These are phyloP conservation scores for Bovichtus variegatus DNA, from an alignment of 2,797 vertebrate species.

Conservation along the genomic window DNA sequence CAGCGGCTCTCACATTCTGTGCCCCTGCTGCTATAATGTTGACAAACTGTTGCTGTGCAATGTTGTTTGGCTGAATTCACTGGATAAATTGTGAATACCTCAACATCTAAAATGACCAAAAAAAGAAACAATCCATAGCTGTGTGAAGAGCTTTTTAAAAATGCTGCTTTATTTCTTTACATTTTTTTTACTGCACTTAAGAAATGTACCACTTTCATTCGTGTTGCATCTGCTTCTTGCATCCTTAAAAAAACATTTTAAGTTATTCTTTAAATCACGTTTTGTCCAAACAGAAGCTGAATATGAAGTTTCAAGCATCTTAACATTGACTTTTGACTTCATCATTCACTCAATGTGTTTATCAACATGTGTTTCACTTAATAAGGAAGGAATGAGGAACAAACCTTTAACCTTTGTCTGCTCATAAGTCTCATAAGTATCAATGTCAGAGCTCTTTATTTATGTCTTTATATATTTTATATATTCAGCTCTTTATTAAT, in stretches of 20 bases:
- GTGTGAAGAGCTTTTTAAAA: slow-evolving; percentile 1
- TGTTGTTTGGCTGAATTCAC: neutral
- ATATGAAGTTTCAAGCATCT: neutral
- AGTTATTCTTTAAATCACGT: no score
- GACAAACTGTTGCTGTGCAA: neutral
- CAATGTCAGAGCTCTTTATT: no score
- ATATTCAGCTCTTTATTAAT: no score
- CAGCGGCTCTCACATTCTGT: neutral
- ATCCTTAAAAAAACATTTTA: neutral
- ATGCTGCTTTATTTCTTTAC: neutral
- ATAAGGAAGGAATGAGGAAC: no score
- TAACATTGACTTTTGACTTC: neutral
- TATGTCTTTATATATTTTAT: no score
- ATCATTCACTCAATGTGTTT: no score
- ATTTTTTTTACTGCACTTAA: neutral
- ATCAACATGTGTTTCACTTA: no score
- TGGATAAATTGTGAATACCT: neutral
- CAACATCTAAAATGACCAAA: neutral
- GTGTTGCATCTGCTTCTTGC: no score
- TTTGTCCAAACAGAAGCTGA: neutral
- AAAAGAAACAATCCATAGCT: neutral
- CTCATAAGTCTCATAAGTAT: no score
- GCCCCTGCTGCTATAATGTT: neutral
- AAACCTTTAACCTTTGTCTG: no score
- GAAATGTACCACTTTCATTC: neutral